Conservation (phyloP, 2,888 invertebrate species). For the Melitaea athalia region DNA sequence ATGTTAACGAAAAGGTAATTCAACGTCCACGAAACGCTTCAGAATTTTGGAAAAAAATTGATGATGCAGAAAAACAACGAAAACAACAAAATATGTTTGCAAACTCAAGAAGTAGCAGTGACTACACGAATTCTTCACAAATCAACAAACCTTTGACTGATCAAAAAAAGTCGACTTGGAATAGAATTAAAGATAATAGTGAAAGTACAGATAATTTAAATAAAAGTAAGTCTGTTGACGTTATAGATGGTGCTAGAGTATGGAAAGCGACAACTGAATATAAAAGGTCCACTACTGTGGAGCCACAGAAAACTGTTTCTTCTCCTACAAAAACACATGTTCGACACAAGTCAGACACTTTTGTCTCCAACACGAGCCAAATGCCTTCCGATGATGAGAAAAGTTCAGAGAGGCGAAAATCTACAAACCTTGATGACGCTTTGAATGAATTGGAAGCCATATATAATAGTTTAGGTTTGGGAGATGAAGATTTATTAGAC, state of each 20-base stretch:
- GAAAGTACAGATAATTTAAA: constrained; percentile 59
- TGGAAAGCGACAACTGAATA: constrained; percentile 79
- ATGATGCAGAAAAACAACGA: constrained; percentile 74
- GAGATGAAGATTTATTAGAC: constrained; percentile 91
- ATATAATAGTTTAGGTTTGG: constrained; percentile 92
- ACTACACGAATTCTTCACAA: constrained; percentile 59
- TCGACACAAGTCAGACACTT: constrained; percentile 76
- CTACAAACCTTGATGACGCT: constrained; percentile 92
- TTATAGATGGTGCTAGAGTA: constrained; percentile 67
- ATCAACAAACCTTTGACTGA: constrained; percentile 48
- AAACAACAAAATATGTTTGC: constrained; percentile 63
- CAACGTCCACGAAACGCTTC: constrained; percentile 79
- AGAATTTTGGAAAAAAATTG: constrained; percentile 85
- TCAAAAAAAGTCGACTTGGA: constrained; percentile 36
- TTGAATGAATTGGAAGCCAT: constrained; percentile 95
- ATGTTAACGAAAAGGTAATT: constrained; percentile 59
- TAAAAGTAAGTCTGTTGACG: constrained; percentile 56
- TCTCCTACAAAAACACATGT: constrained; percentile 73
- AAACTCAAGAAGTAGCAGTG: constrained; percentile 67
- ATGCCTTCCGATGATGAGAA: constrained; percentile 76
- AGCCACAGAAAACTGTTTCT: constrained; percentile 59
- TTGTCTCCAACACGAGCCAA: constrained; percentile 62
- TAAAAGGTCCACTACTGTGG: constrained; percentile 68
- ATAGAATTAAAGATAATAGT: constrained; percentile 40
- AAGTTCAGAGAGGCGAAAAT: constrained; percentile 83